Evolutionary conservation across 2,797 vertebrate species (phyloP), one percentile per base, ranked within the genome.

Genomic region (Channallabes apus): DNA sequence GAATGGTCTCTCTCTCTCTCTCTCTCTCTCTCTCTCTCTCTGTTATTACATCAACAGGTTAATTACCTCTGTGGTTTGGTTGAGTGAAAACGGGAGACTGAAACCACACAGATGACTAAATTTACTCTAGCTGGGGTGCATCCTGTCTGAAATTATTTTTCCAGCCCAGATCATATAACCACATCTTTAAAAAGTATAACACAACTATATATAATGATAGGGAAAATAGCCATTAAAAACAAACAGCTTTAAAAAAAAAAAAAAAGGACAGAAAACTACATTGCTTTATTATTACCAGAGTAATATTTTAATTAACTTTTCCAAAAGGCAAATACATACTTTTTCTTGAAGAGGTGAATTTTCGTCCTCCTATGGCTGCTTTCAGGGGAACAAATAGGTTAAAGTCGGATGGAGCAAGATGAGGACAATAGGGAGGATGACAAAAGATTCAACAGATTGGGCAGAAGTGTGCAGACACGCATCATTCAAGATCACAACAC

Each of bases 61-160:
- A 84, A 90, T 86, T 88, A 82, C 69, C 65, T 79, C 58, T 83
- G 78, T 87, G 83, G 82, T 80, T 88, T 89, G 68, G 35, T 69
- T 73, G 46, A 68, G 84, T 85, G 68, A 85, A 83, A 41, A 46
- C 69, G 71, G 32, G 61, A 67, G 62, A 80, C 71, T 58, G 64
- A 81, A 81, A 81, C 82, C 81, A 85, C 67, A 64, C 78, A 85
- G 35, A 29, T 27, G 62, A 61, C n/a, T 76, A 38, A 82, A 82
- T 86, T 77, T 86, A 73, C 85, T 62, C 62, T 51, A 35, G 72
- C 65, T 85, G 58, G 68, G 46, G 61, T 76, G 71, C 72, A 46
- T 15, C 35, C 72, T 69, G 41, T 32, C 61, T 51, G n/a, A 80
- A 59, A 27, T 80, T 80, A 67, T 69, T 85, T 88, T 80, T 85